These are phyloP conservation scores for Dasyornis broadbenti DNA, from an alignment of 2,113 vertebrate genomes.

Conservation along the genomic window DNA sequence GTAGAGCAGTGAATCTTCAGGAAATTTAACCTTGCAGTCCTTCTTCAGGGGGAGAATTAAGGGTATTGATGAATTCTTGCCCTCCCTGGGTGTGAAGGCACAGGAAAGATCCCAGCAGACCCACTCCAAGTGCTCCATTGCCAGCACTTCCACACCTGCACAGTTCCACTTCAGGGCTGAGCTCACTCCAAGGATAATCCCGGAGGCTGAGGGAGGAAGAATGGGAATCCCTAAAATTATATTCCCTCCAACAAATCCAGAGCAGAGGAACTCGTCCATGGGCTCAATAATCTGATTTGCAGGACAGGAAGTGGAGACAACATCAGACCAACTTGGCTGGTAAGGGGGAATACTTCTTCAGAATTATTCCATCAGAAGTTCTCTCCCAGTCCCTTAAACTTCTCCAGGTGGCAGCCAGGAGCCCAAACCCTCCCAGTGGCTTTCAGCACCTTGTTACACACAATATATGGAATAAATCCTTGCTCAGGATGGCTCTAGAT, in stretches of 20 bases:
- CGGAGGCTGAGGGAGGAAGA: neutral
- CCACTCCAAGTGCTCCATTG: no score
- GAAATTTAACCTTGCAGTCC: neutral
- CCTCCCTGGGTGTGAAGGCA: neutral
- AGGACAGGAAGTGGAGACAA: neutral
- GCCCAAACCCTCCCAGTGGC: neutral
- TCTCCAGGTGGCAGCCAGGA: neutral
- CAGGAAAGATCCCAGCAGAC: neutral
- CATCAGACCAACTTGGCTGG: neutral
- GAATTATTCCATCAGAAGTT: neutral
- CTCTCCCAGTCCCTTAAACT: neutral
- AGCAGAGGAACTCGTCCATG: neutral
- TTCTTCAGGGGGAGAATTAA: neutral
- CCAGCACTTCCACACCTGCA: no score
- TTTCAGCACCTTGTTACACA: neutral
- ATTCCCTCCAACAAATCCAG: neutral
- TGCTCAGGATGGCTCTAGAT: neutral
- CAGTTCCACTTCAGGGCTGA: neutral
- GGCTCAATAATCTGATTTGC: neutral
- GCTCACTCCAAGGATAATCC: neutral
- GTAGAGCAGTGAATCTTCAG: accelerated
- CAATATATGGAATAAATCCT: neutral
- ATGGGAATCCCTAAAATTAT: neutral
- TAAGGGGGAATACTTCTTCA: neutral
- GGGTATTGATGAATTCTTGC: neutral